These are phyloP conservation scores for Octodonta nipae DNA, from an alignment of 2,888 invertebrate genomes.

Conservation along the genomic window DNA sequence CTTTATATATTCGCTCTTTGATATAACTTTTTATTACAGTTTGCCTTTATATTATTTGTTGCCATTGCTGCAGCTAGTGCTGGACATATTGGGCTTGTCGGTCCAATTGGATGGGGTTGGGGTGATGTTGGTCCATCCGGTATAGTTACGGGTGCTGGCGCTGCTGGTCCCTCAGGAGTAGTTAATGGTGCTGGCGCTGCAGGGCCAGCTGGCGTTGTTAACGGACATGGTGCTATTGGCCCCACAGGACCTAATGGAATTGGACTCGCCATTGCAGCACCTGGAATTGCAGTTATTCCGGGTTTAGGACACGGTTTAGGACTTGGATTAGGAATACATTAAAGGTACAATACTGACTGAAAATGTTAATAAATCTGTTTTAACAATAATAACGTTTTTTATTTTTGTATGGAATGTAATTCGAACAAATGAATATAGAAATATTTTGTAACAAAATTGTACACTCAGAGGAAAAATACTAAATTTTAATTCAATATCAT, in stretches of 20 bases:
- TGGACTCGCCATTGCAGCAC: constrained; percentile 5
- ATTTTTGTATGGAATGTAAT: background rate
- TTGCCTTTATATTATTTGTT: constrained; percentile 6
- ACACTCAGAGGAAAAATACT: too few species aligned
- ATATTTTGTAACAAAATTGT: too few species aligned
- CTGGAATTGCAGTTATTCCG: too few species aligned
- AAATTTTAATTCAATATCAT: too few species aligned
- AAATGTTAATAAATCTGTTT: too few species aligned
- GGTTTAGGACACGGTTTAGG: constrained; percentile 5
- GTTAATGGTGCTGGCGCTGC: constrained; percentile 11
- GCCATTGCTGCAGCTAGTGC: constrained; percentile 8
- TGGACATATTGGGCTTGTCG: background rate
- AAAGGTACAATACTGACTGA: too few species aligned
- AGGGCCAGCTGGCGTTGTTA: constrained; percentile 12
- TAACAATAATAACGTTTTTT: too few species aligned
- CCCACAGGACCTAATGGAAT: constrained; percentile 12
- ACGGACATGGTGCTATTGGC: constrained; percentile 12
- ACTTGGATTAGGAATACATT: too few species aligned
- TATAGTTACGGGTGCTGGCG: constrained; percentile 10
- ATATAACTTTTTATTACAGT: too few species aligned
- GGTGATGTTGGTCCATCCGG: constrained; percentile 8
- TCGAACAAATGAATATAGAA: background rate
- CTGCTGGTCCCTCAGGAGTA: constrained; percentile 12
- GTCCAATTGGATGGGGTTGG: background rate
- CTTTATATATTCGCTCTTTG: too few species aligned